Evolutionary conservation across 2,888 invertebrate genomes (phyloP).

Genomic region (Melieria omissa): DNA sequence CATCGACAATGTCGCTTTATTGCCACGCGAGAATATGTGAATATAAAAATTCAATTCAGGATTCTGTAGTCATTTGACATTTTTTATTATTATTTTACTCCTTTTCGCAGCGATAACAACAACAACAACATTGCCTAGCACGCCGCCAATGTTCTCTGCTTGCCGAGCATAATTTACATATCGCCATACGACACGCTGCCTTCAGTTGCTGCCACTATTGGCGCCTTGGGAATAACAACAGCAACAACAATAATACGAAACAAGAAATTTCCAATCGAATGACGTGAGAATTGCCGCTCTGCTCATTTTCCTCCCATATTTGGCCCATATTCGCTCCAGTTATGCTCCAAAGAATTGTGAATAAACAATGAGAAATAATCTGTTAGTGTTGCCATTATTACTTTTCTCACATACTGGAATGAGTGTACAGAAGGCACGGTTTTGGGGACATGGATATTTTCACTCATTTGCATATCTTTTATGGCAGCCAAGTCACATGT

Average conservation of each 20-base stretch:
- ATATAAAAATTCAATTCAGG: conserved; percentile 67
- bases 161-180: neutral
- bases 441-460: conserved; percentile 20
- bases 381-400: conserved; percentile 44
- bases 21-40: conserved; percentile 38
- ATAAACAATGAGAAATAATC: conserved; percentile 63
- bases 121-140: too few relatives aligned
- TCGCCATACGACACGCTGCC: conserved; percentile 40
- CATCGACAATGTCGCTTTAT: conserved; percentile 58
- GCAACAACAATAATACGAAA: conserved; percentile 37
- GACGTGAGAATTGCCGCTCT: conserved; percentile 62
- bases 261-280: conserved; percentile 61
- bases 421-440: conserved; percentile 19
- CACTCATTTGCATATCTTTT: conserved; percentile 22
- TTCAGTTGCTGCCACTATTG: conserved; percentile 45
- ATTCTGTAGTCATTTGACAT: conserved; percentile 53
- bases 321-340: neutral
- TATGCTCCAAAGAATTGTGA: conserved; percentile 43
- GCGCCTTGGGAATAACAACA: conserved; percentile 57
- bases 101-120: conserved; percentile 43
- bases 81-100: conserved; percentile 65
- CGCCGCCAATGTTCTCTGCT: conserved; percentile 10
- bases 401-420: neutral
- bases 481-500: neutral
- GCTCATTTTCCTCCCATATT: neutral